These are phyloP conservation scores for Xiphorhynchus elegans DNA, from an alignment of 2,113 vertebrate species.

Conservation along the genomic window DNA sequence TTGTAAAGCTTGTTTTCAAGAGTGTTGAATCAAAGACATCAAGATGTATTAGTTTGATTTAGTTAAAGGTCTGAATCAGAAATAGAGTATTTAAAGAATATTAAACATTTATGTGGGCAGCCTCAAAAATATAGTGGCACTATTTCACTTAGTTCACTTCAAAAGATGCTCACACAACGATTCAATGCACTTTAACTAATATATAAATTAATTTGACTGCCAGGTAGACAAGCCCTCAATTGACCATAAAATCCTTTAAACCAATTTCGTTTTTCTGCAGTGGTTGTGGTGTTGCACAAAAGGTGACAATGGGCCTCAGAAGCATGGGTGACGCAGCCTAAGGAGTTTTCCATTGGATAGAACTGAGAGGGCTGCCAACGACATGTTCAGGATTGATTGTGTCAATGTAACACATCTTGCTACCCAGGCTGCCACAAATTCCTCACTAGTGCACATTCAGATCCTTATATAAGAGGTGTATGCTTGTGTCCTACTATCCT, in stretches of 20 bases:
- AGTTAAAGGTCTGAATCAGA: neutral
- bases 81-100: neutral
- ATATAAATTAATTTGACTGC: neutral
- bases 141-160: constrained; percentile 5
- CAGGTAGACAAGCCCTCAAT: neutral
- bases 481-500: fast-evolving
- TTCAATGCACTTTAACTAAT: neutral
- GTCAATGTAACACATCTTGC: neutral
- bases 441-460: fast-evolving
- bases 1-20: neutral
- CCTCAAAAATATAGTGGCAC: neutral
- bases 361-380: neutral
- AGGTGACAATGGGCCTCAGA: neutral
- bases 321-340: neutral
- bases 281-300: neutral
- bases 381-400: neutral
- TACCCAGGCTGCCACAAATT: neutral
- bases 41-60: neutral
- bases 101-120: neutral
- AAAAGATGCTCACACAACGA: neutral
- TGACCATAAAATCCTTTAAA: neutral
- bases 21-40: neutral
- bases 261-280: neutral
- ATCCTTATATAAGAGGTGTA: neutral
- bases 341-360: neutral